Evolutionary conservation across 2,888 invertebrate genomes (phyloP).

Genomic region (Aphidoletes aphidimyza): DNA sequence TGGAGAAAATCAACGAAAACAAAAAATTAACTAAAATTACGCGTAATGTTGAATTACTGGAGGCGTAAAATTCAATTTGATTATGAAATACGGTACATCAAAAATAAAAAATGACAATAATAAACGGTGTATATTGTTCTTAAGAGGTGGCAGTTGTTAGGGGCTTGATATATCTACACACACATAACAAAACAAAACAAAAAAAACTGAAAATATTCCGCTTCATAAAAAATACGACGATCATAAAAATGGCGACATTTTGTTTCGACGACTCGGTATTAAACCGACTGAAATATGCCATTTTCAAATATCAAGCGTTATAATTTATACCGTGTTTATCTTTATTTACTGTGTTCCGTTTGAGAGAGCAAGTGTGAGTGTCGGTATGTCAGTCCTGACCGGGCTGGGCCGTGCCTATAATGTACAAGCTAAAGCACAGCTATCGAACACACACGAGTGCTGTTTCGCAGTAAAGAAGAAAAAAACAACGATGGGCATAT

Average conservation of each 20-base stretch:
- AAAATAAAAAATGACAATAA: constrained; percentile 7
- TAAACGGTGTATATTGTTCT: not conserved
- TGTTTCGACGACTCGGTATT: not conserved
- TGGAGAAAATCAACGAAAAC: not conserved
- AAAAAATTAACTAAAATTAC: not conserved
- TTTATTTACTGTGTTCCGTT: not conserved
- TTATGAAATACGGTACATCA: not conserved
- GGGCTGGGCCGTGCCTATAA: no score
- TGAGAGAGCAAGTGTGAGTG: no score
- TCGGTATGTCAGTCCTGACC: no score
- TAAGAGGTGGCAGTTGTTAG: no score
- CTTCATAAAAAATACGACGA: not conserved
- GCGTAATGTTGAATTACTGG: not conserved
- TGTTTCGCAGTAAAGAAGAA: no score
- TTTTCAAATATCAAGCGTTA: not conserved
- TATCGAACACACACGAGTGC: no score
- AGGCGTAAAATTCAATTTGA: not conserved
- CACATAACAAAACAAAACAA: no score
- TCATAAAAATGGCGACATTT: not conserved
- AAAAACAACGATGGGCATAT: no score
- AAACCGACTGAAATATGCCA: not conserved
- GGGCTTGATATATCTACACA: no score
- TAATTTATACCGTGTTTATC: not conserved
- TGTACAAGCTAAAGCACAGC: no score
- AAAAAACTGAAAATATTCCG: not conserved